phyloP scores from a whole-genome alignment of 2,797 vertebrate genomes.

The Nyctibius grandis region DNA sequence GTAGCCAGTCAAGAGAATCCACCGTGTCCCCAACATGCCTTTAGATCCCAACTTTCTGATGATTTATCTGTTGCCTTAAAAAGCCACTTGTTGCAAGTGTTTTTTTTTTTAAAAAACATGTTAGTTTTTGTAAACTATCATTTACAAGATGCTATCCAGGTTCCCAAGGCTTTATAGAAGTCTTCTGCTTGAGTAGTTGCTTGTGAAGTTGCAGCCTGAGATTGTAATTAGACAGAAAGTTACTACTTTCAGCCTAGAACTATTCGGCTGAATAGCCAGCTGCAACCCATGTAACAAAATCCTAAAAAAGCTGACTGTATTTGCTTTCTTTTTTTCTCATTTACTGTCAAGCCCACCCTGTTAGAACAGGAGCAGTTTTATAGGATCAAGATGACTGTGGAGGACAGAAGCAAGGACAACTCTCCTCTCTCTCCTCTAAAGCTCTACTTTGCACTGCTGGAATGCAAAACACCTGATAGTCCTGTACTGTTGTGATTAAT shows the following conservation, averaged over 20 bases:
- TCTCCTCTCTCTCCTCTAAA: neutral
- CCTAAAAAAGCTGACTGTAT: neutral
- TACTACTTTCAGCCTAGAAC: neutral
- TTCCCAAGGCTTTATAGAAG: neutral
- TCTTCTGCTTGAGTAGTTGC: neutral
- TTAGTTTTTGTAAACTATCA: neutral
- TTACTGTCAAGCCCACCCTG: neutral
- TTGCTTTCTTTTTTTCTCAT: slow-evolving; percentile 14
- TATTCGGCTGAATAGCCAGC: neutral
- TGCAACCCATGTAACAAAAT: slow-evolving; percentile 33
- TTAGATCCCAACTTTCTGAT: neutral
- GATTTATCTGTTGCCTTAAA: neutral
- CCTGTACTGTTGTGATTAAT: neutral
- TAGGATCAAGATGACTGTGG: neutral
- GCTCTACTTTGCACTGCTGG: neutral
- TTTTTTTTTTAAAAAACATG: neutral
- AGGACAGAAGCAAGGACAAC: neutral
- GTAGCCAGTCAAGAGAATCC: neutral
- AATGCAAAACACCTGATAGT: neutral
- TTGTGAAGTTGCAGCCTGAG: neutral
- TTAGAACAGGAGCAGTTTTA: neutral
- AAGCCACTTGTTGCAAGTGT: neutral
- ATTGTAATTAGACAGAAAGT: neutral
- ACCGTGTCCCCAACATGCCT: neutral
- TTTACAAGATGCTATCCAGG: neutral